These are phyloP conservation scores for Dysmachus trigonus DNA, from an alignment of 2,888 invertebrate genomes.

Conservation along the genomic window DNA sequence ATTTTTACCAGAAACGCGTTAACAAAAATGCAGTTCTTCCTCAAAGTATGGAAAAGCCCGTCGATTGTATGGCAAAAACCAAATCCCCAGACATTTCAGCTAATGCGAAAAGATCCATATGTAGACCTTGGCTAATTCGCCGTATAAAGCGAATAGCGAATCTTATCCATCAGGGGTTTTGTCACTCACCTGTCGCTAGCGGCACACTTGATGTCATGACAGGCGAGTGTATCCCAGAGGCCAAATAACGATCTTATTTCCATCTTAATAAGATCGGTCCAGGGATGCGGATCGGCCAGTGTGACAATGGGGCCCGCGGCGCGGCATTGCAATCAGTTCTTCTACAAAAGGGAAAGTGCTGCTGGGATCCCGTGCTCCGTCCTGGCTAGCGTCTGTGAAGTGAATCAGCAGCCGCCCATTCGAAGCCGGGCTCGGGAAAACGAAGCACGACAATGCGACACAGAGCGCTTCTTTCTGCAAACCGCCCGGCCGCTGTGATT, in stretches of 20 bases:
- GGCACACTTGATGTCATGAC: not conserved
- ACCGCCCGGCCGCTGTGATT: conserved; percentile 12
- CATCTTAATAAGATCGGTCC: conserved; percentile 9
- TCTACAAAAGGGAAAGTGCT: conserved; percentile 29
- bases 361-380: not conserved
- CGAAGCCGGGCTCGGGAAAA: not conserved
- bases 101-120: not conserved
- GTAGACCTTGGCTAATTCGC: not conserved
- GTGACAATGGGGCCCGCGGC: not conserved
- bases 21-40: not conserved
- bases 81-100: not conserved
- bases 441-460: conserved; percentile 27
- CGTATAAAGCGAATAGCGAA: not conserved
- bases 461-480: conserved; percentile 4
- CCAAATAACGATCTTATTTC: conserved; percentile 26
- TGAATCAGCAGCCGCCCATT: not conserved
- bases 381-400: not conserved
- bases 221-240: not conserved
- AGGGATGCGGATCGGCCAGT: not conserved
- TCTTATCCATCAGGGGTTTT: conserved; percentile 9
- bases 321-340: not conserved
- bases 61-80: not conserved
- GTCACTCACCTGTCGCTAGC: not conserved
- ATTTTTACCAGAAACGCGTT: not conserved
- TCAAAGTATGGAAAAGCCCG: not conserved